These are phyloP conservation scores for Lepidurus packardi DNA, from an alignment of 1,140 invertebrate species.

Conservation along the genomic window DNA sequence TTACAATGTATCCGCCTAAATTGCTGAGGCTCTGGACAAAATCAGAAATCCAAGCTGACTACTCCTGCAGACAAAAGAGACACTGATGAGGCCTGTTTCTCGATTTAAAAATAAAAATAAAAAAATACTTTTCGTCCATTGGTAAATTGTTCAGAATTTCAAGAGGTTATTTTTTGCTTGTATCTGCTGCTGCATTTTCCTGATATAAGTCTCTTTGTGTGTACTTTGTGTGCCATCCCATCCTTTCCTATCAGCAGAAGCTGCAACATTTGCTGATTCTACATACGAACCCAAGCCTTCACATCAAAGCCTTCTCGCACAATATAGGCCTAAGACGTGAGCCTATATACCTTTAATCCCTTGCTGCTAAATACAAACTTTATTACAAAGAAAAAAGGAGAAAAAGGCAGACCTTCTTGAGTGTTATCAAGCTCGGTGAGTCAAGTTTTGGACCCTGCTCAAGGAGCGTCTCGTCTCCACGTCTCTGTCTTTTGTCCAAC, in stretches of 20 bases:
- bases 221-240: not conserved
- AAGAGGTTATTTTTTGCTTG: not conserved
- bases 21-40: not conserved
- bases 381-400: not conserved
- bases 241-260: not conserved
- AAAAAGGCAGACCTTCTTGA: not conserved
- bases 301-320: not conserved
- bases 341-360: conserved; percentile 3
- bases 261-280: not conserved
- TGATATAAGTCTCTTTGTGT: no score
- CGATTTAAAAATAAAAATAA: not conserved
- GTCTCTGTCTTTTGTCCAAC: conserved; percentile 9
- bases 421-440: conserved; percentile 1
- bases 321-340: not conserved
- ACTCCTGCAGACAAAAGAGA: not conserved
- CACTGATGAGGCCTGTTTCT: not conserved
- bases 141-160: not conserved
- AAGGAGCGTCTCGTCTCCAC: not conserved
- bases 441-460: not conserved
- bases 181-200: no score
- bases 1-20: conserved; percentile 13
- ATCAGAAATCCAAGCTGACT: not conserved
- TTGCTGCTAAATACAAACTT: not conserved
- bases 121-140: not conserved
- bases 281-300: not conserved